Conservation (phyloP, 2,797 vertebrate genomes). For the Bradypus variegatus region DNA sequence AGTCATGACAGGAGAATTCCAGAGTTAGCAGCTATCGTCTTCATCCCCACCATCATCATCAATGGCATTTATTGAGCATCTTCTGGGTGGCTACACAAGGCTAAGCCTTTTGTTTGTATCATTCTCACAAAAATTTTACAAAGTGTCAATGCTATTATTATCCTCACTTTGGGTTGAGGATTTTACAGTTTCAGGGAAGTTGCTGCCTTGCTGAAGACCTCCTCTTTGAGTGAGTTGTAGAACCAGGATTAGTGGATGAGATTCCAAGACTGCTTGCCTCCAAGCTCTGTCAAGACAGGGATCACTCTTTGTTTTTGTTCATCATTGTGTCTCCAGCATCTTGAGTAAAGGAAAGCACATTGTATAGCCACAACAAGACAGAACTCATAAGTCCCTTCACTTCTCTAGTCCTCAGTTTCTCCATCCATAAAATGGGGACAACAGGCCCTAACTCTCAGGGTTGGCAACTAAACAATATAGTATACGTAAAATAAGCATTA, state of each 20-base stretch:
- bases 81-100: background rate
- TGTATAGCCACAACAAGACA: background rate
- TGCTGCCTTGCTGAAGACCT: background rate
- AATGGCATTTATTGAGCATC: background rate
- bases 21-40: background rate
- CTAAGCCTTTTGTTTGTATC: background rate
- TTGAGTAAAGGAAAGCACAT: background rate
- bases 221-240: background rate
- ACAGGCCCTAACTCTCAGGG: background rate
- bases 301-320: background rate
- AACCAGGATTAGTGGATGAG: background rate
- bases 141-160: background rate
- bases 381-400: background rate
- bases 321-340: background rate
- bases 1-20: background rate
- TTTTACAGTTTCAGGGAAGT: background rate
- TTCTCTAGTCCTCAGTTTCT: constrained; percentile 23
- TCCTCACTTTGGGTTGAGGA: background rate
- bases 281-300: background rate
- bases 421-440: background rate
- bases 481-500: background rate
- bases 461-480: background rate
- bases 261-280: background rate
- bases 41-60: background rate
- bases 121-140: background rate